Percentiles rank a stretch among this genome's conserved stretches.
phyloP scores from a whole-genome alignment of 2,113 vertebrate species.

The Mionectes macconnelli region DNA sequence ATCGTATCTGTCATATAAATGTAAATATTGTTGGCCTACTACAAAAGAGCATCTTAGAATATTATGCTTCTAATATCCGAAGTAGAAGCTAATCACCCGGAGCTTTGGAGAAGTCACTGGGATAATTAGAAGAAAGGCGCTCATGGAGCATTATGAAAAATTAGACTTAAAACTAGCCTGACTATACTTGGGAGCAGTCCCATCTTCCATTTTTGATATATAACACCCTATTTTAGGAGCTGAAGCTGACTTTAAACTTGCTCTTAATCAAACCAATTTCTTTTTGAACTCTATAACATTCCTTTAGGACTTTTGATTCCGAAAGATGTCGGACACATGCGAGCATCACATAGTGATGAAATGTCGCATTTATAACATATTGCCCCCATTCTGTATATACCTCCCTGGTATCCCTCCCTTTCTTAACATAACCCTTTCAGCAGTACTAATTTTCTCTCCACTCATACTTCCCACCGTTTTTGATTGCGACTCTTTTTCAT shows the following conservation, averaged over 20 bases:
- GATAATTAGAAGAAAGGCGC: not conserved
- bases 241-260: not conserved
- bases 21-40: not conserved
- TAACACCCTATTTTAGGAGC: not conserved
- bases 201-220: not conserved
- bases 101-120: not conserved
- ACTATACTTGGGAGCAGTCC: not conserved
- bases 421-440: not conserved
- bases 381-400: not conserved
- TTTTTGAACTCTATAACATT: not conserved
- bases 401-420: not conserved
- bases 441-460: not conserved
- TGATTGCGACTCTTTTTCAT: not conserved
- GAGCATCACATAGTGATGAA: not conserved
- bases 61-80: not conserved
- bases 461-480: not conserved
- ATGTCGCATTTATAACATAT: not conserved
- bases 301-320: not conserved
- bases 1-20: slow-evolving; percentile 81
- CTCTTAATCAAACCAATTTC: not conserved
- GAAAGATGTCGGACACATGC: not conserved
- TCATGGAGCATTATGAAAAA: not conserved
- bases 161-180: not conserved
- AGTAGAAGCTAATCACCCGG: not conserved
- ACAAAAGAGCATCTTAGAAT: not conserved